Percentiles rank a stretch among this genome's conserved stretches.
phyloP scores from a whole-genome alignment of 2,797 vertebrate genomes.

The Hydrolagus colliei region DNA sequence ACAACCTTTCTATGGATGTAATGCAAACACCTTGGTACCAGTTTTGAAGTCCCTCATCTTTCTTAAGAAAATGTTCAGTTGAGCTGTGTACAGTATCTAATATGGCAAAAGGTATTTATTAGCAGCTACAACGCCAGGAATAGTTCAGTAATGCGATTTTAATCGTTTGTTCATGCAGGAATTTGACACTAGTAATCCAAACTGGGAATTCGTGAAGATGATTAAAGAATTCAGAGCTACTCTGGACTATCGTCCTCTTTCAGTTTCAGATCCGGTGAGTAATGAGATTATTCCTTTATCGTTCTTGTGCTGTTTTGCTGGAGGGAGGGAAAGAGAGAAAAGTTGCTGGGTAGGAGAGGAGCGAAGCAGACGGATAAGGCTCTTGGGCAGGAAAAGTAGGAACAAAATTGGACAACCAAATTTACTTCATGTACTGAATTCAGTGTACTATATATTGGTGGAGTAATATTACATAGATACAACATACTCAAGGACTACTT shows the following conservation, averaged over 20 bases:
- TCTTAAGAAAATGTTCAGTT: background rate
- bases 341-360: too few relatives aligned
- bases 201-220: constrained; percentile 90
- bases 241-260: constrained; percentile 66
- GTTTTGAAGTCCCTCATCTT: too few relatives aligned
- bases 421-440: too few relatives aligned
- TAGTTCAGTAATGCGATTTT: constrained; percentile 15
- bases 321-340: background rate
- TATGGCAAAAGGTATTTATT: background rate
- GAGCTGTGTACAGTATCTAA: background rate
- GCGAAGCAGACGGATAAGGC: too few relatives aligned
- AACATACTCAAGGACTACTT: too few relatives aligned
- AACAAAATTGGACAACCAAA: too few relatives aligned
- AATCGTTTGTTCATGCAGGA: constrained; percentile 54
- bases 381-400: too few relatives aligned
- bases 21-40: too few relatives aligned
- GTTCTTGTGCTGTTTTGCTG: background rate
- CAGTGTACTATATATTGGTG: too few relatives aligned
- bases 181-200: constrained; percentile 65
- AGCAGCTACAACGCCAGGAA: background rate
- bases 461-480: too few relatives aligned
- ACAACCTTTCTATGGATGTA: too few relatives aligned
- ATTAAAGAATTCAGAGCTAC: constrained; percentile 81
- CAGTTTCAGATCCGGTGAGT: constrained; percentile 67
- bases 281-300: constrained; percentile 29